Evolutionary conservation across 2,113 vertebrate species (phyloP), one percentile per base, ranked within the genome.

Genomic region (Centropus bengalensis): DNA sequence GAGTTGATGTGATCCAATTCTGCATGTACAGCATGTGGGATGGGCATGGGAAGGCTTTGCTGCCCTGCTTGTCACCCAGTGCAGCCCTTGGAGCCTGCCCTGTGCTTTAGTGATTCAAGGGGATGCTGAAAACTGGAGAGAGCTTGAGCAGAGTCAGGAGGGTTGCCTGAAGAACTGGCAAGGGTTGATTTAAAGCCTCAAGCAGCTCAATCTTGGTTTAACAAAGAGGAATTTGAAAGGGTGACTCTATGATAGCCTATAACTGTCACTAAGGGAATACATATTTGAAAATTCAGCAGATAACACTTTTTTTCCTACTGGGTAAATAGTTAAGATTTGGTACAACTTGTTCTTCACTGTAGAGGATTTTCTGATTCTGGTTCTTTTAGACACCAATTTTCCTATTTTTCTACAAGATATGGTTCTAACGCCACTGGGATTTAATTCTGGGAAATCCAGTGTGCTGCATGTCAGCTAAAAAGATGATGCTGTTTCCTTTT

Each of bases 1-100:
- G 23, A 71, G 23, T 14, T 12, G 21, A 10, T 28, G 38, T 32
- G 54, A 56, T 17, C 20, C 14, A 2, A 26, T 1, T 9, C 23
- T 27, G 14, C 0, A 1, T 6, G 38, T 17, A 5, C 47, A 54
- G 51, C 8, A 2, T 4, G 13, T 28, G 40, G 56, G 33, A 40
- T 27, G 51, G 59, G 27, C 17, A 13, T 1, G 10, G 51, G 71
- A 51, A 51, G 14, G n/a, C 4, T 28, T 51, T 52, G 18, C 26
- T 42, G 42, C 38, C 32, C 42, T 44, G 30, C 0, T 0, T 12
- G 12, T 33, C 36, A 30, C n/a, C 12, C 45, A 55, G 28, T 1
- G 1, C 24, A 21, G 23, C 0, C 2, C 10, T 8, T 38, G 33
- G 2, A 71, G 33, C 32, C 51, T 60, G 21, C 24, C 22, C 42